Conservation (phyloP, 2,797 vertebrate genomes). For the Columba guinea region DNA sequence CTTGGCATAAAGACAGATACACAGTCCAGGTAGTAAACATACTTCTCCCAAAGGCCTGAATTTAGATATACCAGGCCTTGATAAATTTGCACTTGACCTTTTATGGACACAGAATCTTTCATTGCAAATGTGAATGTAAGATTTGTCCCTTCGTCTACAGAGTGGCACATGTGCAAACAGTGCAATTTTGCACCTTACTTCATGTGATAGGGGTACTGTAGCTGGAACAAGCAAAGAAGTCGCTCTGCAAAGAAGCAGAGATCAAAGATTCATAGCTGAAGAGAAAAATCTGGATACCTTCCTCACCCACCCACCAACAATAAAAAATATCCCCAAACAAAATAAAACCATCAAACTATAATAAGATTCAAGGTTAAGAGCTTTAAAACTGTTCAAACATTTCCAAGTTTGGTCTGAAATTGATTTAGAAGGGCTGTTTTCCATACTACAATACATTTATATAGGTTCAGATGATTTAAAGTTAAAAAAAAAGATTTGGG, state of each 20-base stretch:
- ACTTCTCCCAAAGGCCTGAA: slow-evolving; percentile 35
- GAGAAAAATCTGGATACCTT: slow-evolving; percentile 11
- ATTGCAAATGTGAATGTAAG: neutral
- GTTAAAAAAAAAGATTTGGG: slow-evolving; percentile 13
- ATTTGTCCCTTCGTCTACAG: neutral
- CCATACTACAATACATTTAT: neutral
- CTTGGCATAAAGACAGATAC: slow-evolving; percentile 41
- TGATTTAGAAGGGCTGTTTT: slow-evolving; percentile 2
- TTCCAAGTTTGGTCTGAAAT: slow-evolving; percentile 33
- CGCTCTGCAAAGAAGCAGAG: neutral
- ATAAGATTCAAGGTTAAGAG: slow-evolving; percentile 16
- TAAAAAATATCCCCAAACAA: slow-evolving; percentile 21
- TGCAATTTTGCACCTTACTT: neutral
- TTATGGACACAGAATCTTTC: neutral
- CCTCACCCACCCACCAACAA: neutral
- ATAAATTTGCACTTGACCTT: slow-evolving; percentile 10
- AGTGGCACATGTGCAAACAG: neutral
- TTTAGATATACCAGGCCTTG: neutral
- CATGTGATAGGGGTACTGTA: neutral
- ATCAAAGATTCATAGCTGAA: slow-evolving; percentile 12
- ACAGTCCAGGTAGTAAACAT: slow-evolving; percentile 40
- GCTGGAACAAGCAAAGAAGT: neutral
- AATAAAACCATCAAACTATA: neutral
- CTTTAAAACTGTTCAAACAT: neutral
- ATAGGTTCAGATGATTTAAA: slow-evolving; percentile 12